phyloP scores from a whole-genome alignment of 2,888 invertebrate species.

The Geotrupes spiniger region DNA sequence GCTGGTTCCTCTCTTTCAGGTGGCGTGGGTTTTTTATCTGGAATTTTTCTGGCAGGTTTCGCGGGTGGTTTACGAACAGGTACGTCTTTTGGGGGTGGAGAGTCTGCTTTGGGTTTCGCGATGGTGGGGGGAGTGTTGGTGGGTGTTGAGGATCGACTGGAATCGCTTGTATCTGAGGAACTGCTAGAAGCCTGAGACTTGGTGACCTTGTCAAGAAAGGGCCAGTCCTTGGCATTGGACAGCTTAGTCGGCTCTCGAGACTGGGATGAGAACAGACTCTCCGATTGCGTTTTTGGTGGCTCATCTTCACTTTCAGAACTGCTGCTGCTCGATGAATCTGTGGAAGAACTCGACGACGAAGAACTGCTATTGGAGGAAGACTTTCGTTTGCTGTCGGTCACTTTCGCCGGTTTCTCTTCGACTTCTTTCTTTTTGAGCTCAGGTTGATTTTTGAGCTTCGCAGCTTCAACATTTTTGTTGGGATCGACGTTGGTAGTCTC shows the following conservation, averaged over 20 bases:
- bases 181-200: constrained; percentile 64
- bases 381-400: constrained; percentile 51
- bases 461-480: background rate
- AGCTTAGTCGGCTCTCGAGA: constrained; percentile 44
- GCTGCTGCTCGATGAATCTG: constrained; percentile 54
- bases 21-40: constrained; percentile 43
- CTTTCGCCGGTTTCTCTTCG: constrained; percentile 38
- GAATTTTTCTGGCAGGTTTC: constrained; percentile 27
- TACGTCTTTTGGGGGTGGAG: constrained; percentile 29
- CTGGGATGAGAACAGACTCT: constrained; percentile 41
- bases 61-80: constrained; percentile 26
- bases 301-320: constrained; percentile 60
- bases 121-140: constrained; percentile 30
- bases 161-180: constrained; percentile 59
- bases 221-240: constrained; percentile 61
- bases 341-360: constrained; percentile 51
- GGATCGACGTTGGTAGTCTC: background rate
- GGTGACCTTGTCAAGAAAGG: constrained; percentile 78
- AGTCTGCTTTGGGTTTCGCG: constrained; percentile 26
- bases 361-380: constrained; percentile 58
- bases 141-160: constrained; percentile 41
- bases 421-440: constrained; percentile 28
- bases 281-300: constrained; percentile 42
- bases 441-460: constrained; percentile 5
- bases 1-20: constrained; percentile 73